These are phyloP conservation scores for Uropetala carovei DNA, from an alignment of 2,888 invertebrate genomes.

Conservation along the genomic window DNA sequence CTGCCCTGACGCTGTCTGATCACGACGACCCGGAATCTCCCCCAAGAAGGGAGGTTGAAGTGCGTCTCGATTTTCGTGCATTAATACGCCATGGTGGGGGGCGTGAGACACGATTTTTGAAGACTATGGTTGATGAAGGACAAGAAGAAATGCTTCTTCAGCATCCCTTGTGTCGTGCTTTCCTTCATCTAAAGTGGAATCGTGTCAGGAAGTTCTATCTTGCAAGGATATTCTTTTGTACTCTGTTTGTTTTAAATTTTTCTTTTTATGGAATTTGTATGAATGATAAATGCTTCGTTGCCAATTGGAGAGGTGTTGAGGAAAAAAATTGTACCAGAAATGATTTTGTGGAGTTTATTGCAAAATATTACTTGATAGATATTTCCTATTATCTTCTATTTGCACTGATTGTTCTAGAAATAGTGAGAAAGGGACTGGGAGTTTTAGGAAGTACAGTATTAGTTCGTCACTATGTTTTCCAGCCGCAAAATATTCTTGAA, in stretches of 20 bases:
- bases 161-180: constrained; percentile 92
- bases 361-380: constrained; percentile 78
- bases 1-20: constrained; percentile 78
- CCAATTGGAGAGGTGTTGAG: neutral
- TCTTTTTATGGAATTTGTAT: constrained; percentile 80
- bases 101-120: constrained; percentile 90
- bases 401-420: constrained; percentile 87
- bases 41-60: constrained; percentile 87
- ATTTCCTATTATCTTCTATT: constrained; percentile 91
- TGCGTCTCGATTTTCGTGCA: constrained; percentile 89
- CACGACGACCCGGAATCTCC: constrained; percentile 70
- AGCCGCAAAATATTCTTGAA: constrained; percentile 90
- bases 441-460: constrained; percentile 83
- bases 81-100: constrained; percentile 89
- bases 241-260: constrained; percentile 87
- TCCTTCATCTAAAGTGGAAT: constrained; percentile 92
- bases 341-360: neutral
- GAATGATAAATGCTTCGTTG: neutral
- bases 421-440: constrained; percentile 87
- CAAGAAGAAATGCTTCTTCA: constrained; percentile 88
- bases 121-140: constrained; percentile 91
- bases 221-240: constrained; percentile 86
- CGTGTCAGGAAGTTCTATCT: constrained; percentile 93
- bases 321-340: neutral
- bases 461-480: constrained; percentile 87